Conservation (phyloP, 2,888 invertebrate genomes). For the Malthinus flaveolus region DNA sequence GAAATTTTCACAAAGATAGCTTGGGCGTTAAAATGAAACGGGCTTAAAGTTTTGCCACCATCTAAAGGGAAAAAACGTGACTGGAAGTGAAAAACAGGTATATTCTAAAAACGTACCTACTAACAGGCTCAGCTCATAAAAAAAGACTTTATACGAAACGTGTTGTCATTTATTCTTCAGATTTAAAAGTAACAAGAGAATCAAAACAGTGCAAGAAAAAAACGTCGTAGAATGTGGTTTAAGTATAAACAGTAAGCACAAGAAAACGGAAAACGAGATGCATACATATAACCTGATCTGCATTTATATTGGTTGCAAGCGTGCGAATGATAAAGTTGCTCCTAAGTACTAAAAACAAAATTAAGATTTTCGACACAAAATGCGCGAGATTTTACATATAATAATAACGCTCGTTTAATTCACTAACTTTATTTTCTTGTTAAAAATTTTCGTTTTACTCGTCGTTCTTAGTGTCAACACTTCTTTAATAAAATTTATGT, state of each 20-base stretch:
- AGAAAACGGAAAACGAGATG: constrained; percentile 30
- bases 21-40: background rate
- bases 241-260: constrained; percentile 25
- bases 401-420: too few relatives aligned
- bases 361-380: constrained; percentile 23
- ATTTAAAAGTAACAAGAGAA: constrained; percentile 13
- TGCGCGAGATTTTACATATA: constrained; percentile 9
- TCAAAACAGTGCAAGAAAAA: constrained; percentile 20
- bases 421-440: too few relatives aligned
- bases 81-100: constrained; percentile 3
- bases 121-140: constrained; percentile 36
- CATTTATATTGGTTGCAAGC: constrained; percentile 34
- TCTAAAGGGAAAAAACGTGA: constrained; percentile 4
- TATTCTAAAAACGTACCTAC: constrained; percentile 19
- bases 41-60: constrained; percentile 1
- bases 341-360: constrained; percentile 25
- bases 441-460: too few relatives aligned
- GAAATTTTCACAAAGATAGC: too few relatives aligned
- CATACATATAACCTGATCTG: constrained; percentile 34
- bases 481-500: too few relatives aligned
- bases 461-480: too few relatives aligned
- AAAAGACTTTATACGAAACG: constrained; percentile 34
- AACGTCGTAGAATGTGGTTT: constrained; percentile 10
- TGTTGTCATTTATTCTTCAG: constrained; percentile 34
- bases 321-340: constrained; percentile 26